Percentiles rank a stretch among this genome's conserved stretches.
phyloP scores from a whole-genome alignment of 2,888 invertebrate genomes.

The Megalurothrips usitatus region DNA sequence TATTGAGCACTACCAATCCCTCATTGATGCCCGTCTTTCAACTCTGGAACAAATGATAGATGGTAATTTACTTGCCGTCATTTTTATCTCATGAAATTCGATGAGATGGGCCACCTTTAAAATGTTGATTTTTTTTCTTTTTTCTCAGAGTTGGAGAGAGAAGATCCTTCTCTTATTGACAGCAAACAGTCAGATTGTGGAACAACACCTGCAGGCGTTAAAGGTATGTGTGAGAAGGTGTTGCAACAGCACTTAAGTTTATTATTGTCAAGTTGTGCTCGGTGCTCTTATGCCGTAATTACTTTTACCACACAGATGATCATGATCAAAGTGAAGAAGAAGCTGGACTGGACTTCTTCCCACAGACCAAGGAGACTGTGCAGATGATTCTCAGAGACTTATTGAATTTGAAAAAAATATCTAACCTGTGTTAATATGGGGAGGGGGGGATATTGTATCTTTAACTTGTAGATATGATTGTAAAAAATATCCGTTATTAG shows the following conservation, averaged over 20 bases:
- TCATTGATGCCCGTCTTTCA: slow-evolving; percentile 65
- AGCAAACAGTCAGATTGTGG: not conserved
- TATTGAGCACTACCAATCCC: slow-evolving; percentile 67
- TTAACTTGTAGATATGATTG: not conserved
- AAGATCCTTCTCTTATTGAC: slow-evolving; percentile 36
- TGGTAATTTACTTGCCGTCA: slow-evolving; percentile 46
- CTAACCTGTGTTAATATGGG: slow-evolving; percentile 38
- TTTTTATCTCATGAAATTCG: slow-evolving; percentile 27
- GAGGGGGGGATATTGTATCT: not conserved
- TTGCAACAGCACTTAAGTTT: not conserved
- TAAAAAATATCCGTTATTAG: not conserved
- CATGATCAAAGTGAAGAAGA: slow-evolving; percentile 49
- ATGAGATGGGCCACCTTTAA: not conserved
- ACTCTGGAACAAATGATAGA: slow-evolving; percentile 72
- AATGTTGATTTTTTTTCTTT: slow-evolving; percentile 33
- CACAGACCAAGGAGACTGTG: slow-evolving; percentile 66
- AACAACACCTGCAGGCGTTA: not conserved
- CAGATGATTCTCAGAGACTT: slow-evolving; percentile 71
- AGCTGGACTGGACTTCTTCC: slow-evolving; percentile 51
- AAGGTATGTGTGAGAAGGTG: not conserved
- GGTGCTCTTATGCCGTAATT: too few relatives aligned
- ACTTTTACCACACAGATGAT: not conserved
- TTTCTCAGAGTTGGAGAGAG: slow-evolving; percentile 40
- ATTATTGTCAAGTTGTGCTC: too few relatives aligned
- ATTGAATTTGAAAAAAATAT: slow-evolving; percentile 42